Evolutionary conservation across 2,797 vertebrate genomes (phyloP).

Genomic region (Notolabrus celidotus): DNA sequence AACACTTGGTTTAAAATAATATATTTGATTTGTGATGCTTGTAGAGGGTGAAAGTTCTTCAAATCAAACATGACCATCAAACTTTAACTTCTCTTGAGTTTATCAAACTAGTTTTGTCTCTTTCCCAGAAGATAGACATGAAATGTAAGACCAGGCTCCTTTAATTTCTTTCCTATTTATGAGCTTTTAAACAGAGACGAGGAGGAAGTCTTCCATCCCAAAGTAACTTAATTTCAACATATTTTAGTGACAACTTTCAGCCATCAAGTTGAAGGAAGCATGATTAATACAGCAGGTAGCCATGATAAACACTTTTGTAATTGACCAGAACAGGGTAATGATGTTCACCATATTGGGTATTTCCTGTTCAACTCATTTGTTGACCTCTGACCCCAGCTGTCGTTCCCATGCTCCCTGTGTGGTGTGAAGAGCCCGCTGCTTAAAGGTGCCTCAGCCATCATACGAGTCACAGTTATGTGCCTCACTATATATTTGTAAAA

Average conservation of each 20-base stretch:
- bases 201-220: too few species aligned
- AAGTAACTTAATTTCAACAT: too few species aligned
- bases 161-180: too few species aligned
- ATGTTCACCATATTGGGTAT: constrained; percentile 65
- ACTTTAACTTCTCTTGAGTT: neutral
- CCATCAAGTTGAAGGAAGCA: constrained; percentile 4
- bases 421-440: constrained; percentile 5
- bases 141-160: too few species aligned
- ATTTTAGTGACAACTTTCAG: constrained; percentile 5
- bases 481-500: too few species aligned
- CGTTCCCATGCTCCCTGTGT: constrained; percentile 66
- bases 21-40: neutral
- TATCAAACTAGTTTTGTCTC: too few species aligned
- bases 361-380: constrained; percentile 71
- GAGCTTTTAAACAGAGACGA: too few species aligned
- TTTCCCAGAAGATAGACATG: too few species aligned
- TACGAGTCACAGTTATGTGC: too few species aligned
- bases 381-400: constrained; percentile 60
- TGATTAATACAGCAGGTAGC: constrained; percentile 16
- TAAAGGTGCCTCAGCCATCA: constrained; percentile 10
- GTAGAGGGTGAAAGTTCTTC: neutral
- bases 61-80: neutral
- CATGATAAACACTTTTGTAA: constrained; percentile 63
- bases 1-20: neutral
- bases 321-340: constrained; percentile 63